Evolutionary conservation across 2,797 vertebrate genomes (phyloP).

Genomic region (Mormyrus proboscirostris): DNA sequence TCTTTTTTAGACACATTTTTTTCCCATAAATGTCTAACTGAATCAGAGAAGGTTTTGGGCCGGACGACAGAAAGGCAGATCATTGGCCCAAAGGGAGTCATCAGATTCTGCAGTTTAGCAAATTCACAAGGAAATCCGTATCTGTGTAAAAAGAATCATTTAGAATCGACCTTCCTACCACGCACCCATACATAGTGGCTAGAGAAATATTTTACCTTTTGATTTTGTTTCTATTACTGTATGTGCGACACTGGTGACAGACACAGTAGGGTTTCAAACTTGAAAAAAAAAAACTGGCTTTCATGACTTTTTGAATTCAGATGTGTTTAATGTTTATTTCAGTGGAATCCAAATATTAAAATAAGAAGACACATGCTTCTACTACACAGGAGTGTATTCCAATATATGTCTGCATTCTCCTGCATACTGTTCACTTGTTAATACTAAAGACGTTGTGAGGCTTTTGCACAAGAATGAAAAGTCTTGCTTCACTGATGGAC

Average conservation of each 20-base stretch:
- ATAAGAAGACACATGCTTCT: neutral
- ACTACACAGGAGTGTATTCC: neutral
- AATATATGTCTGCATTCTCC: neutral
- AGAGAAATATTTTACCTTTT: conserved; percentile 5
- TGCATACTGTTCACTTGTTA: neutral
- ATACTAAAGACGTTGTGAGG: neutral
- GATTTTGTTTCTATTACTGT: conserved; percentile 33
- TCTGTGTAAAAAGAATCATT: neutral
- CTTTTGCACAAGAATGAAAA: neutral
- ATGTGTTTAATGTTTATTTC: neutral
- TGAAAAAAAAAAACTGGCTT: conserved; percentile 40
- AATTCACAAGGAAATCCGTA: neutral
- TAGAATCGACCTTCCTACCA: neutral
- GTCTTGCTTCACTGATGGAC: neutral
- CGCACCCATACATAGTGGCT: neutral
- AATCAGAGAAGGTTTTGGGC: neutral
- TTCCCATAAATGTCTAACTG: neutral
- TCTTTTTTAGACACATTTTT: neutral
- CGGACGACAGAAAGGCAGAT: neutral
- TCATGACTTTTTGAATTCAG: conserved; percentile 42
- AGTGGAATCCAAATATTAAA: neutral
- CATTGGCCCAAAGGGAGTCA: neutral
- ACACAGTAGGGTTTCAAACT: conserved; percentile 23
- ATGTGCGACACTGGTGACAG: conserved; percentile 30
- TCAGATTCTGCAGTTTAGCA: neutral